A percentile compares a stretch with the other conserved stretches of the same genome.
These are phyloP conservation scores for Trachelipus rathkii DNA, from an alignment of 1,140 invertebrate genomes.

Conservation along the genomic window DNA sequence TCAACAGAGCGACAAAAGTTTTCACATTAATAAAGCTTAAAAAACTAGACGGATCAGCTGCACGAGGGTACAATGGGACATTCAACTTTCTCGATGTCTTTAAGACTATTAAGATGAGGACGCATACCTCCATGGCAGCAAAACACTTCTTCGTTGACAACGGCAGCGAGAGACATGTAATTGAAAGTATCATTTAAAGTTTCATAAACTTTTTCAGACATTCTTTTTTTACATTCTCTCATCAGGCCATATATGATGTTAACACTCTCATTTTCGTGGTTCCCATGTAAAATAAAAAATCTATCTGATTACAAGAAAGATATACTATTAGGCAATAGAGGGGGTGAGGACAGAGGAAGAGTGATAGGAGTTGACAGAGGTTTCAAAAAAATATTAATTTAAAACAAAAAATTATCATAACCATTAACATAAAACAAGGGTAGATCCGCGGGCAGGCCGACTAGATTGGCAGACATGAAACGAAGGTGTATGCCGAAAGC, in stretches of 20 bases:
- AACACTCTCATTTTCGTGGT: constrained; percentile 14
- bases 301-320: constrained; percentile 4
- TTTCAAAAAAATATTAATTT: too few relatives aligned
- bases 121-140: constrained; percentile 25
- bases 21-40: too few relatives aligned
- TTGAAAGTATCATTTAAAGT: constrained; percentile 24
- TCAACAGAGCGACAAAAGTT: too few relatives aligned
- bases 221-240: constrained; percentile 24
- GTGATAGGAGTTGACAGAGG: too few relatives aligned
- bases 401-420: too few relatives aligned
- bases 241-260: constrained; percentile 8
- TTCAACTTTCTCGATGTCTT: neutral
- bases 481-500: too few relatives aligned
- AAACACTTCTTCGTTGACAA: constrained; percentile 14
- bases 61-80: neutral
- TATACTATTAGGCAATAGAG: constrained; percentile 12
- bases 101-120: neutral
- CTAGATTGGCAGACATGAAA: too few relatives aligned
- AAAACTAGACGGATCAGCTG: too few relatives aligned
- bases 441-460: too few relatives aligned
- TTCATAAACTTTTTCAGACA: constrained; percentile 12
- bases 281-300: constrained; percentile 10
- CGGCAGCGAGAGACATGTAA: constrained; percentile 20
- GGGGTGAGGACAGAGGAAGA: too few relatives aligned
- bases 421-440: too few relatives aligned